A percentile compares a stretch with the other conserved stretches of the same genome.
Evolutionary conservation across 1,140 invertebrate genomes (phyloP).

Genomic region (Papilio xuthus): DNA sequence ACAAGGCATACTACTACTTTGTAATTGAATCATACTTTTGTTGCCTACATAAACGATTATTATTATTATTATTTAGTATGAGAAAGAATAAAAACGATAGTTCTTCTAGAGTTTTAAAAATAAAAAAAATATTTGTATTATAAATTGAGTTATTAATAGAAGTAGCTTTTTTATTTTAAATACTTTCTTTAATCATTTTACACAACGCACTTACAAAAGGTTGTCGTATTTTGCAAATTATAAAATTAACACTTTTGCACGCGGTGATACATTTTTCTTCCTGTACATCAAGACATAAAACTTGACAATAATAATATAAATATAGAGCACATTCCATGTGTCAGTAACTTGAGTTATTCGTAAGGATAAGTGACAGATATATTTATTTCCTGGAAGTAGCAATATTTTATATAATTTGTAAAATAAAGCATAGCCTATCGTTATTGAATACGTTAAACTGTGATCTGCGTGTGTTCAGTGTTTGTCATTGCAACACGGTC

Average conservation of each 20-base stretch:
- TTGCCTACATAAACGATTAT: no score
- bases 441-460: background rate
- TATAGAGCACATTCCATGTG: background rate
- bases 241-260: background rate
- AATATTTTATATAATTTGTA: background rate
- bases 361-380: background rate
- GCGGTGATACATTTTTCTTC: background rate
- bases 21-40: no score
- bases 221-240: background rate
- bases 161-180: background rate
- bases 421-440: background rate
- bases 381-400: constrained; percentile 11
- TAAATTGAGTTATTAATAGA: background rate
- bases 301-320: background rate
- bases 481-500: background rate
- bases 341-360: background rate
- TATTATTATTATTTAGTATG: background rate
- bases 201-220: background rate
- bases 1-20: no score
- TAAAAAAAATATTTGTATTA: background rate
- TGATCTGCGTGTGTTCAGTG: background rate
- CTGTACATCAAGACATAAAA: background rate
- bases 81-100: background rate
- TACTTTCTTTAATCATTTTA: background rate
- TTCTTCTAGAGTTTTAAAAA: background rate